Percentiles rank a stretch among this genome's conserved stretches.
Conservation (phyloP, 1,140 invertebrate species). For the Rhagoletis pomonella region DNA sequence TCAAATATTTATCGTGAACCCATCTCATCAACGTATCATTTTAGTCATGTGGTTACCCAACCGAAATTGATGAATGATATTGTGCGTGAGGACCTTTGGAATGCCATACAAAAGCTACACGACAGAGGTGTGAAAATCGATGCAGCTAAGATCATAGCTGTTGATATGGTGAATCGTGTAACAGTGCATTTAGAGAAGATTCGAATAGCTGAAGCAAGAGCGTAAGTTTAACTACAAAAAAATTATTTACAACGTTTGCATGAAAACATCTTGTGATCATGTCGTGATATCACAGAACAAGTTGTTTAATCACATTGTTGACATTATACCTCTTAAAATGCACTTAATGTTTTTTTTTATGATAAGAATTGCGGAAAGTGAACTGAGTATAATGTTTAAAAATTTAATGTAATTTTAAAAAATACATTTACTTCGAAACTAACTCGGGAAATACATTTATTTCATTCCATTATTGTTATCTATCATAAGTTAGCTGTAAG, state of each 20-base stretch:
- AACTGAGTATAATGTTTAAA: not conserved
- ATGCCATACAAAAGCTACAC: constrained; percentile 84
- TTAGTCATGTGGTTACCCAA: constrained; percentile 73
- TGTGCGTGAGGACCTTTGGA: constrained; percentile 89
- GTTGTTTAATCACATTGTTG: not conserved
- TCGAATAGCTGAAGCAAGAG: constrained; percentile 82
- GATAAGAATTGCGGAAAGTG: too few species aligned
- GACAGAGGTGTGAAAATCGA: constrained; percentile 84
- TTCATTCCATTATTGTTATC: too few species aligned
- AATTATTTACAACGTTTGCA: not conserved
- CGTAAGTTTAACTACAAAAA: constrained; percentile 77
- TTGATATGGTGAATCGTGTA: constrained; percentile 83
- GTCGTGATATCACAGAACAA: constrained; percentile 33
- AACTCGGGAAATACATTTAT: too few species aligned
- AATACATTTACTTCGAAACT: too few species aligned
- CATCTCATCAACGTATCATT: too few species aligned
- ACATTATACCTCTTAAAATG: not conserved
- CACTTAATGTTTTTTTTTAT: not conserved
- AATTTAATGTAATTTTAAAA: too few species aligned
- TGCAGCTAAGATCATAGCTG: constrained; percentile 87
- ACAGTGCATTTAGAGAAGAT: constrained; percentile 91
- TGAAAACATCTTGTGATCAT: not conserved
- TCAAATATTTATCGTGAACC: too few species aligned
- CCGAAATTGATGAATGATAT: constrained; percentile 78
- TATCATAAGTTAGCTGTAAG: too few species aligned